Conservation (phyloP, 2,888 invertebrate genomes). For the Blera fallax region DNA sequence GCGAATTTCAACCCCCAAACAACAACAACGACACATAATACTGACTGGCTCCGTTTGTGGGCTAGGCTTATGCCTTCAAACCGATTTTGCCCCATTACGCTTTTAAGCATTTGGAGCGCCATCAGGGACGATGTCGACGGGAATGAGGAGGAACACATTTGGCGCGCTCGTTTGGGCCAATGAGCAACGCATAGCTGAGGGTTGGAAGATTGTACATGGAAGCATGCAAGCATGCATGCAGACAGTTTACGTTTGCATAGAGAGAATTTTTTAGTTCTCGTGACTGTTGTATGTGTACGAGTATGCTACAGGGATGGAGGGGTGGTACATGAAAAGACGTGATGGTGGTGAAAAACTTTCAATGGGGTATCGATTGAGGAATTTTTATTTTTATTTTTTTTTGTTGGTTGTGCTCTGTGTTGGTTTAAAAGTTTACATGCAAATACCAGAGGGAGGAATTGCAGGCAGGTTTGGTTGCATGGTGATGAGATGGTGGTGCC, state of each 20-base stretch:
- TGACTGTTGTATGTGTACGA: slow-evolving; percentile 3
- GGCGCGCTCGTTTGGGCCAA: slow-evolving; percentile 70
- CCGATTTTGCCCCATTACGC: slow-evolving; percentile 71
- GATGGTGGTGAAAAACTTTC: slow-evolving; percentile 52
- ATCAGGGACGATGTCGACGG: slow-evolving; percentile 18
- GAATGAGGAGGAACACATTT: slow-evolving; percentile 55
- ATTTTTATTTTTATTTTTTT: slow-evolving; percentile 28
- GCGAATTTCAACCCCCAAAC: slow-evolving; percentile 47
- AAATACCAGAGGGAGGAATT: slow-evolving; percentile 46
- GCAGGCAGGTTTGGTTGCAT: slow-evolving; percentile 4
- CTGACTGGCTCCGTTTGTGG: slow-evolving; percentile 33
- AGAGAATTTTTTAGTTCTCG: slow-evolving; percentile 56
- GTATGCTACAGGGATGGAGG: not conserved
- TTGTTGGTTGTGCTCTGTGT: slow-evolving; percentile 43
- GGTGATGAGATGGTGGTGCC: slow-evolving; percentile 35
- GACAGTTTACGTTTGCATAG: slow-evolving; percentile 71
- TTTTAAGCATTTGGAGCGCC: slow-evolving; percentile 68
- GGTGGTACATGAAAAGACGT: not conserved
- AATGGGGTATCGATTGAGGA: slow-evolving; percentile 70
- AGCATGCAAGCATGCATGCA: slow-evolving; percentile 71
- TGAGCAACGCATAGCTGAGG: slow-evolving; percentile 58
- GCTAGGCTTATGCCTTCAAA: slow-evolving; percentile 63
- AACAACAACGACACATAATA: slow-evolving; percentile 19
- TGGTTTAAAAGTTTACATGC: slow-evolving; percentile 71
- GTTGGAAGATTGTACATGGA: slow-evolving; percentile 43